A percentile compares a stretch with the other conserved stretches of the same genome.
These are phyloP conservation scores for Lepidothrix coronata DNA, from an alignment of 2,113 vertebrate genomes.

Conservation along the genomic window DNA sequence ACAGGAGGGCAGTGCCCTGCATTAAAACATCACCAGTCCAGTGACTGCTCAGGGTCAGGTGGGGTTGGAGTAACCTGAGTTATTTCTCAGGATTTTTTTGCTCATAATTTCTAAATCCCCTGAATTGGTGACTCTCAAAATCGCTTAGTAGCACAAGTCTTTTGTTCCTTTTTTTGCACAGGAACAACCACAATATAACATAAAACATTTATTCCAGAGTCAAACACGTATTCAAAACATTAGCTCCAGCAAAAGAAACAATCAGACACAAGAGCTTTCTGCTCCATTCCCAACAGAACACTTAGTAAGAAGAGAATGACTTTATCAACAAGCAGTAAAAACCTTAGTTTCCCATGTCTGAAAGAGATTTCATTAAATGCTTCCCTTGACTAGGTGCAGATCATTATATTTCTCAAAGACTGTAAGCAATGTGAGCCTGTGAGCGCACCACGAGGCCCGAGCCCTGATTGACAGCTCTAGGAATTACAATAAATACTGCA, in stretches of 20 bases:
- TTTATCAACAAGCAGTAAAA: conserved; percentile 63
- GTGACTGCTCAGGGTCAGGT: background rate
- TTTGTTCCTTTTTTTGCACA: background rate
- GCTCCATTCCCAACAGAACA: conserved; percentile 42
- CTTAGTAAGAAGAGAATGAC: conserved; percentile 50
- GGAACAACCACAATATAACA: background rate
- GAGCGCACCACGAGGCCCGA: conserved; percentile 3
- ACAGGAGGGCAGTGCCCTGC: background rate
- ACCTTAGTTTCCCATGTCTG: conserved; percentile 46
- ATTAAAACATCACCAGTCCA: background rate
- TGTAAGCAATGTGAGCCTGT: conserved; percentile 40
- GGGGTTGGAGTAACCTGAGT: background rate
- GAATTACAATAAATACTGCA: conserved; percentile 52
- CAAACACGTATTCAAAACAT: conserved; percentile 55
- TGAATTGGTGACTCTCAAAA: background rate
- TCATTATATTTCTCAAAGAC: conserved; percentile 52
- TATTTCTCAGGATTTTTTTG: background rate
- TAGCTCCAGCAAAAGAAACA: conserved; percentile 57
- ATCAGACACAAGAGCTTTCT: conserved; percentile 41
- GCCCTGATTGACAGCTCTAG: conserved; percentile 51
- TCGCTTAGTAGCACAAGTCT: background rate
- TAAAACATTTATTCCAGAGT: conserved; percentile 36
- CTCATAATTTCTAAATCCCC: background rate
- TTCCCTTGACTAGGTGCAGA: conserved; percentile 54
- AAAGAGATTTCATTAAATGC: conserved; percentile 64